A percentile compares a stretch with the other conserved stretches of the same genome.
phyloP scores from a whole-genome alignment of 2,888 invertebrate species.

The Physocephala rufipes region DNA sequence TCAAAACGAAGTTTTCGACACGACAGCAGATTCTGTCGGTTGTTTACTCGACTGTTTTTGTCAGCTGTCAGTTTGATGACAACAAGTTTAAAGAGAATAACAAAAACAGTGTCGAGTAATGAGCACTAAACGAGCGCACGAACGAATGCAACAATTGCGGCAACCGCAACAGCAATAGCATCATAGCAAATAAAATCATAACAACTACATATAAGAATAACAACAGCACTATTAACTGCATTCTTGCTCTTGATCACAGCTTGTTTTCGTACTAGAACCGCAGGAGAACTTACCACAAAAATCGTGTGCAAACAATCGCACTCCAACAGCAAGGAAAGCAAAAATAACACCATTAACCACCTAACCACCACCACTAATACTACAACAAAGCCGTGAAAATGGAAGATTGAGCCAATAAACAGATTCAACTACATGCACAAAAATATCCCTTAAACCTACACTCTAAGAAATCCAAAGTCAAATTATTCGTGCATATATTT shows the following conservation, averaged over 20 bases:
- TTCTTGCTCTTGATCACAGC: background rate
- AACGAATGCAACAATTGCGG: background rate
- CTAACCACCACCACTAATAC: background rate
- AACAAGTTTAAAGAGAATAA: slow-evolving; percentile 2
- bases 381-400: background rate
- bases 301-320: slow-evolving; percentile 21
- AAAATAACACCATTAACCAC: slow-evolving; percentile 12
- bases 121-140: background rate
- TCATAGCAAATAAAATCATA: too few species aligned
- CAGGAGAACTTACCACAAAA: slow-evolving; percentile 19
- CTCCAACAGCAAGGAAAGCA: background rate
- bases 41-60: background rate
- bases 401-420: background rate
- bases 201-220: background rate
- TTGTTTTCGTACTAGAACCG: background rate
- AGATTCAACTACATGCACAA: background rate
- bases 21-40: background rate
- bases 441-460: too few species aligned
- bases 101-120: slow-evolving; percentile 3
- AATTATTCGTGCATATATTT: too few species aligned
- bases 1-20: background rate
- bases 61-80: slow-evolving; percentile 16
- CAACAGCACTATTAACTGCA: background rate
- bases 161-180: background rate
- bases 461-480: too few species aligned